These are phyloP conservation scores for Amblyopsis rosae DNA, from an alignment of 2,113 vertebrate genomes.

Conservation along the genomic window DNA sequence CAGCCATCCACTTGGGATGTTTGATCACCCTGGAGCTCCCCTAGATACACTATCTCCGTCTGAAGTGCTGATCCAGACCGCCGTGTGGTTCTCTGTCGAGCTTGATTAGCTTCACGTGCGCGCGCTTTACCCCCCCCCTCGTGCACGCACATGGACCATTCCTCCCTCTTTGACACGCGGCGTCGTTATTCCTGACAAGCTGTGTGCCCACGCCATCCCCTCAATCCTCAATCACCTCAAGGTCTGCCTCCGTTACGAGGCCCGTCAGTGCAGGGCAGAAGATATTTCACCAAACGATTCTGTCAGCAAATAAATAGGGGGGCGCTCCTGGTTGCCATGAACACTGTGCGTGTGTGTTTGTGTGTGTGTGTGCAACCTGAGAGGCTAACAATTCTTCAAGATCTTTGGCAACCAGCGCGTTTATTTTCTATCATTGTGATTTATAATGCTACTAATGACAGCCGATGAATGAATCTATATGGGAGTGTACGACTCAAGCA, in stretches of 20 bases:
- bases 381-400: not conserved
- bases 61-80: slow-evolving; percentile 11
- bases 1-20: slow-evolving; percentile 11
- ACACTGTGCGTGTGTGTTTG: slow-evolving; percentile 14
- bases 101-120: slow-evolving; percentile 29
- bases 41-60: slow-evolving; percentile 24
- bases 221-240: slow-evolving; percentile 73
- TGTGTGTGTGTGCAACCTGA: not conserved
- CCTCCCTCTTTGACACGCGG: slow-evolving; percentile 36
- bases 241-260: slow-evolving; percentile 45
- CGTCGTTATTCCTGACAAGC: slow-evolving; percentile 47
- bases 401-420: not conserved
- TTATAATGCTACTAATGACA: no score
- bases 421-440: not conserved
- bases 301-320: slow-evolving; percentile 63
- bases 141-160: slow-evolving; percentile 24
- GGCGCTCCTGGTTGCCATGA: slow-evolving; percentile 34
- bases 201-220: slow-evolving; percentile 41
- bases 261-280: slow-evolving; percentile 49
- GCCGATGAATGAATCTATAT: slow-evolving; percentile 19
- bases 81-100: slow-evolving; percentile 41
- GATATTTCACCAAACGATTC: slow-evolving; percentile 66
- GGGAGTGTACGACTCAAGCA: slow-evolving; percentile 1
- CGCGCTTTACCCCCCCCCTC: slow-evolving; percentile 7
- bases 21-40: slow-evolving; percentile 21